These are phyloP conservation scores for Cricetomys ansorgei DNA, from an alignment of 2,113 vertebrate species.

Conservation along the genomic window DNA sequence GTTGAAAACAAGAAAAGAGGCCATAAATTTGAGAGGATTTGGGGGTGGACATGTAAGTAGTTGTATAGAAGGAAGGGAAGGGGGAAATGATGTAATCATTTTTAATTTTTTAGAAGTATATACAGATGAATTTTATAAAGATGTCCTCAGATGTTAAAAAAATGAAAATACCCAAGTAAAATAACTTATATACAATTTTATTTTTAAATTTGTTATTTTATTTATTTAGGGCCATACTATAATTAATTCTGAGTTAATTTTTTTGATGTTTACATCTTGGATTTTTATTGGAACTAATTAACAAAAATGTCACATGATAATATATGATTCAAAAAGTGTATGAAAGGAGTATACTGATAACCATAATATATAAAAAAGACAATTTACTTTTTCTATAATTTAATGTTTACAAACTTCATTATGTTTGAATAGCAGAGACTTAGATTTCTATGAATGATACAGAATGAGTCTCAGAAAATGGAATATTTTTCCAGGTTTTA, in stretches of 20 bases:
- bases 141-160: not conserved
- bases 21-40: not conserved
- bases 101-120: not conserved
- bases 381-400: not conserved
- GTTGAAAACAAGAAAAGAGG: too few species aligned
- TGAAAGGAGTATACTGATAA: not conserved
- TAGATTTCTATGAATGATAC: not conserved
- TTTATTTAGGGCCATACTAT: not conserved
- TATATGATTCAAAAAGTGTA: not conserved
- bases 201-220: not conserved
- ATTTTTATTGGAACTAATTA: not conserved
- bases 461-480: constrained; percentile 3
- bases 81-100: not conserved
- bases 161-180: not conserved
- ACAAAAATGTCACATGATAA: not conserved
- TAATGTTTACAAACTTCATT: constrained; percentile 9
- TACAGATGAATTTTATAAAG: not conserved
- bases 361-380: not conserved
- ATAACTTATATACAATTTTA: not conserved
- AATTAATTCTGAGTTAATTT: not conserved
- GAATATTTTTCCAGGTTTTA: not conserved
- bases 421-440: not conserved
- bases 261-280: not conserved
- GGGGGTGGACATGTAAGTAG: too few species aligned
- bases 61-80: not conserved